Evolutionary conservation across 2,888 invertebrate genomes (phyloP).

Genomic region (Rotaria sp.): DNA sequence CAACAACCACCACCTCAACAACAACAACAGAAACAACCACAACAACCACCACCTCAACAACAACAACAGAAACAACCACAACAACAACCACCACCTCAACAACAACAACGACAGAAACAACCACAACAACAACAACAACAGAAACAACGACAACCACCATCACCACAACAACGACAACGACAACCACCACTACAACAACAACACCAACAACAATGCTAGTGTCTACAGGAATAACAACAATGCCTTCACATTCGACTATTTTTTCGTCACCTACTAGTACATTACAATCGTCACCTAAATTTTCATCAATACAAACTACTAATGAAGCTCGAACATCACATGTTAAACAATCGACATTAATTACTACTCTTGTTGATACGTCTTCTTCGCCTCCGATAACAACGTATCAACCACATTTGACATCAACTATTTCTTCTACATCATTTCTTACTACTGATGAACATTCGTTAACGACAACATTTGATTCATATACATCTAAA

Average conservation of each 20-base stretch:
- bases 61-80: too few relatives aligned
- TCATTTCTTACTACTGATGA: background rate
- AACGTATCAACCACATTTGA: background rate
- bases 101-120: background rate
- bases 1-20: background rate
- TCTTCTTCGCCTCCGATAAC: background rate
- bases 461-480: background rate
- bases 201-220: too few relatives aligned
- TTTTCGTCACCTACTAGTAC: too few relatives aligned
- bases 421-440: background rate
- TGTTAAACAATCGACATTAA: background rate
- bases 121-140: too few relatives aligned
- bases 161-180: background rate
- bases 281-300: background rate
- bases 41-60: background rate
- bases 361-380: background rate
- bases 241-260: background rate
- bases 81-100: too few relatives aligned
- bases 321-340: background rate
- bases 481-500: background rate
- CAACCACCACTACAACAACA: background rate
- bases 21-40: background rate
- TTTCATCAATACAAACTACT: background rate
- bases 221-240: too few relatives aligned
- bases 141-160: too few relatives aligned